Base-by-base conservation (phyloP, 2,797 vertebrate genomes). In the Thamnophis elegans region DNA sequence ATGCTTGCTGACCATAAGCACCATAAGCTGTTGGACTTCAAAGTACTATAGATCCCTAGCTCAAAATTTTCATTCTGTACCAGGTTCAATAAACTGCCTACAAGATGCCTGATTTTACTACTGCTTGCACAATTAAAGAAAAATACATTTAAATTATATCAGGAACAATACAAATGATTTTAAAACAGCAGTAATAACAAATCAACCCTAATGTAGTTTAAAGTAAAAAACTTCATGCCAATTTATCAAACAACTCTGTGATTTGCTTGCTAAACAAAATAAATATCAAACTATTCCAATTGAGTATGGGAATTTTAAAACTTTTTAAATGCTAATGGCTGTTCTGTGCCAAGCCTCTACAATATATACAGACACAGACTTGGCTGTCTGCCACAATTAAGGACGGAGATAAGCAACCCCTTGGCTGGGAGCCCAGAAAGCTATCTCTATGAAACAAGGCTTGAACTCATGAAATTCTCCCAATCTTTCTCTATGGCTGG, bases 231-330 rank as follows among this genome's bases (percentile, higher is more conserved):
- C 9, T 0, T 0, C 25, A 26, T 14, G 91, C 92, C 89, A 87
- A 87, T 92, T 91, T 94, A 82, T 7, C 87, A 8, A 93, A 60
- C 73, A 88, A 53, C 42, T 91, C 82, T 93, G 73, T 51, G 92
- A 85, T 92, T 68, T 89, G 87, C 93, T 92, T 94, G 90, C 59
- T 89, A 95, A 92, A 60, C 20, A 26, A 0, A 60, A 0, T 22
- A 90, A 87, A 92, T 22, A 32, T 65, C 92, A 85, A 42, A 54
- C 47, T 42, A 95, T 92, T 73, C 92, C 91, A 36, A 94, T 78
- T 55, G 85, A 73, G 12, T 65, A 93, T 6, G 0, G 1, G 25
- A 68, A 92, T 87, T 60, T 25, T 36, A 60, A 87, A 53, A 82
- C n/a, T 26, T 26, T 11, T 0, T 68, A 91, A 55, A 82, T 68